phyloP scores from a whole-genome alignment of 2,888 invertebrate genomes.

The Sarcophaga variegata region DNA sequence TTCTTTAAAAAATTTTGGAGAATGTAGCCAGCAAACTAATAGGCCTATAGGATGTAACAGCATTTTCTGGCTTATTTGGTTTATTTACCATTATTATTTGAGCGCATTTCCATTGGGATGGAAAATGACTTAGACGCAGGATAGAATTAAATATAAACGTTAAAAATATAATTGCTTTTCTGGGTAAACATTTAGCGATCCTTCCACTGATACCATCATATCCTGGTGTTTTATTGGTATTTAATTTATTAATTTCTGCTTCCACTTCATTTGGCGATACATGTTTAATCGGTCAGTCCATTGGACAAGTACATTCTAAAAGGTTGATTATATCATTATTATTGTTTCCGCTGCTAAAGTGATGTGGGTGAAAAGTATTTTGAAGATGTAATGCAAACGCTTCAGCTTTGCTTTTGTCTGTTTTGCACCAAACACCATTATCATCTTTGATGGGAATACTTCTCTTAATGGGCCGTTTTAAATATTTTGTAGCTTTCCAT shows the following conservation, averaged over 20 bases:
- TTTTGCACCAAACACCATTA: neutral
- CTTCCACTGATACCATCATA: too few species aligned
- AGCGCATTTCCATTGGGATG: slow-evolving; percentile 25
- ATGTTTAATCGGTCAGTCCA: neutral
- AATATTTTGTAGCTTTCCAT: too few species aligned
- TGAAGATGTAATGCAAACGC: neutral
- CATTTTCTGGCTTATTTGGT: slow-evolving; percentile 43
- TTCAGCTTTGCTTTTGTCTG: too few species aligned
- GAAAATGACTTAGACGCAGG: slow-evolving; percentile 27
- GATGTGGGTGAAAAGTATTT: neutral
- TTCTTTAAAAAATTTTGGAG: slow-evolving; percentile 51
- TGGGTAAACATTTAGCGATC: neutral
- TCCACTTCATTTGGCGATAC: slow-evolving; percentile 1
- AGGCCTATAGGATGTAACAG: slow-evolving; percentile 30
- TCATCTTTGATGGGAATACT: neutral
- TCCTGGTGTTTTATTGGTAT: too few species aligned
- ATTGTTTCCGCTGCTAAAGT: neutral
- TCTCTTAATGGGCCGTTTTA: neutral
- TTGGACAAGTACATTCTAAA: neutral
- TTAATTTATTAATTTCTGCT: neutral
- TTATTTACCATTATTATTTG: slow-evolving; percentile 23
- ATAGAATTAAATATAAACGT: slow-evolving; percentile 22
- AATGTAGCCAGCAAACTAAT: slow-evolving; percentile 47
- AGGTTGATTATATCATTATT: neutral
- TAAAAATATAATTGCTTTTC: slow-evolving; percentile 33